These are phyloP conservation scores for Mus musculus DNA, from an alignment of 2,113 vertebrate genomes.

Conservation along the genomic window GRCm39 chr2:80970501-80971000, in stretches of 20 bases:
- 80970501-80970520: not conserved
- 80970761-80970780: not conserved
- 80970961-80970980: constrained; percentile 11
- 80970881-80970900: not conserved
- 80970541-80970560: not conserved
- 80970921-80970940: not conserved
- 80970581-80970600: not conserved
- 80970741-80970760: not conserved
- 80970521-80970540: not conserved
- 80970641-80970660: not conserved
- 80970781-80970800: not conserved
- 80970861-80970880: not conserved
- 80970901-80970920: not conserved
- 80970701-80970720: constrained; percentile 33
- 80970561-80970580: not conserved
- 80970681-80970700: not conserved
- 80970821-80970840: not conserved
- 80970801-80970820: constrained; percentile 1
- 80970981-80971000: constrained; percentile 13
- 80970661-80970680: not conserved
- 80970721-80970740: not conserved
- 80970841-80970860: constrained; percentile 7
- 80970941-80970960: not conserved
- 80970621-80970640: not conserved
- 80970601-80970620: constrained; percentile 5